Conservation (phyloP, 53 echinoderm and acorn worm genomes). For the Pentamera pediparva region DNA sequence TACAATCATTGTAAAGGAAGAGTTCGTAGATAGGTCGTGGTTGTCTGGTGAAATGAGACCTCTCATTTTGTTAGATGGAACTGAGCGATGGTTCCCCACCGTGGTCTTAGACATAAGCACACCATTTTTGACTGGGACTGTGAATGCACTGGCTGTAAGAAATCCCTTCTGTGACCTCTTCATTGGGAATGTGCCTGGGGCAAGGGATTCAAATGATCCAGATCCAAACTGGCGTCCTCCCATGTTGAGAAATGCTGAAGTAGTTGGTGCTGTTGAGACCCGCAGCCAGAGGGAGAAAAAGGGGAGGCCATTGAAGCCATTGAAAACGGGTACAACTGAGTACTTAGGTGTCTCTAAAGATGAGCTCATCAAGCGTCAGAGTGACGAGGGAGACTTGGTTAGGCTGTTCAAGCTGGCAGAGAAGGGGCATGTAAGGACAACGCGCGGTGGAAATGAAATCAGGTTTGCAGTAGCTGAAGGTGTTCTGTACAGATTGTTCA, state of each 20-base stretch:
- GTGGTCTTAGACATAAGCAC: too few relatives aligned
- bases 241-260: neutral
- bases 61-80: conserved; percentile 19
- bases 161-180: too few relatives aligned
- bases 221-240: neutral
- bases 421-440: neutral
- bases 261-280: conserved; percentile 5
- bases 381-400: neutral
- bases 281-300: neutral
- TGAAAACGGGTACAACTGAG: neutral
- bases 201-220: neutral
- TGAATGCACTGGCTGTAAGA: too few relatives aligned
- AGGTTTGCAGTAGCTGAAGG: neutral
- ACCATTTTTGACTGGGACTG: too few relatives aligned
- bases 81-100: neutral
- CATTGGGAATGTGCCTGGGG: neutral
- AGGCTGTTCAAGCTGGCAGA: neutral
- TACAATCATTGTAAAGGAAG: neutral
- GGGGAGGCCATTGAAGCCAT: neutral
- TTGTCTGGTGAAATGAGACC: neutral
- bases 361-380: neutral
- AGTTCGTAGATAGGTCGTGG: neutral
- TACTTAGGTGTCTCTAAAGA: neutral
- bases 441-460: neutral
- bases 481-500: neutral